These are phyloP conservation scores for Hylyphantes graminicola DNA, from an alignment of 1,140 invertebrate genomes.

Conservation along the genomic window DNA sequence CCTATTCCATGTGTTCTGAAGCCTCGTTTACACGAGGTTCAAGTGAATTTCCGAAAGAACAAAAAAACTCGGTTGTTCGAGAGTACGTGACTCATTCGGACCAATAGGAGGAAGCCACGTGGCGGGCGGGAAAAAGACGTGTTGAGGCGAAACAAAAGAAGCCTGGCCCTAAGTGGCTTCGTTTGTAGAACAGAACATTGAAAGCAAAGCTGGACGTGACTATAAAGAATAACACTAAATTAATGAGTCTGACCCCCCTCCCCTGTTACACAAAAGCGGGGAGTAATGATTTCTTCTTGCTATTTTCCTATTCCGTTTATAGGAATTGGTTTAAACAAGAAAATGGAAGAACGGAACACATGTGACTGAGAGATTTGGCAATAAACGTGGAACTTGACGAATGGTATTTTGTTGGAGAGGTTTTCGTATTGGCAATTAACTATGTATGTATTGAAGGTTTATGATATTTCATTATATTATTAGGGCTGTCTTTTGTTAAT, in stretches of 20 bases:
- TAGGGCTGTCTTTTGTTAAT: too few species aligned
- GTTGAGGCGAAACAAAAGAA: conserved; percentile 18
- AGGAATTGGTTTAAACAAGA: background rate
- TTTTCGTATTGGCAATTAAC: too few species aligned
- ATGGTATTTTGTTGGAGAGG: too few species aligned
- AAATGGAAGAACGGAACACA: background rate
- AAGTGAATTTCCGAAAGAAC: too few species aligned
- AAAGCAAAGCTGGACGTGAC: conserved; percentile 40
- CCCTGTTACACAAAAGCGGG: background rate
- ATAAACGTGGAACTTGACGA: too few species aligned
- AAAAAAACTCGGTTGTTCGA: background rate
- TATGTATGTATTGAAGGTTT: too few species aligned
- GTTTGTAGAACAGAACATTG: conserved; percentile 20
- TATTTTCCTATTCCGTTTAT: background rate
- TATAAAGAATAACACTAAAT: conserved; percentile 45
- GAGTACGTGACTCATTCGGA: conserved; percentile 11
- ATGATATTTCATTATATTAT: too few species aligned
- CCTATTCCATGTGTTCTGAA: too few species aligned
- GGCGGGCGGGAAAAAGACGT: conserved; percentile 8
- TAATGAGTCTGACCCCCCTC: conserved; percentile 26
- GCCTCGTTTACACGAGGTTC: too few species aligned
- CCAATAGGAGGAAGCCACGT: background rate
- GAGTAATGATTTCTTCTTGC: conserved; percentile 9
- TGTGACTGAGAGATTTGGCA: background rate
- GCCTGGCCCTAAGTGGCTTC: conserved; percentile 34